phyloP scores from a whole-genome alignment of 2,888 invertebrate species.

The Muscina levida region DNA sequence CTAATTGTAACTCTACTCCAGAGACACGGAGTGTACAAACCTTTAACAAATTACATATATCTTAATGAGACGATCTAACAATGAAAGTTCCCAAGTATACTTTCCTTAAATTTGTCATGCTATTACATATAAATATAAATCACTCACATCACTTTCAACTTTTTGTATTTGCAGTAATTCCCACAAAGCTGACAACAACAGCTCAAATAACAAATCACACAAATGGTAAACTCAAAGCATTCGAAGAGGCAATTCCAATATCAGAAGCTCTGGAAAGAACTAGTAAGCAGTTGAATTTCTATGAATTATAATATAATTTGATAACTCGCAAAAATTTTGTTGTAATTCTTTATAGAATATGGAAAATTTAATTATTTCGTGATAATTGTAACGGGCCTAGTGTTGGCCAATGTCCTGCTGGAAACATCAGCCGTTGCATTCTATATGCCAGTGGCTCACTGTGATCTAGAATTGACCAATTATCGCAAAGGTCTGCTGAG shows the following conservation, averaged over 20 bases:
- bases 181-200: conserved; percentile 55
- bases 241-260: conserved; percentile 61
- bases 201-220: conserved; percentile 38
- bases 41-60: too few relatives aligned
- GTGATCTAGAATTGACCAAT: conserved; percentile 78
- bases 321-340: neutral
- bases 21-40: too few relatives aligned
- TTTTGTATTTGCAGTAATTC: conserved; percentile 57
- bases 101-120: conserved; percentile 30
- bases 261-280: conserved; percentile 67
- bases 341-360: conserved; percentile 77
- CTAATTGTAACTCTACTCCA: too few relatives aligned
- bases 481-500: conserved; percentile 79
- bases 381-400: conserved; percentile 80
- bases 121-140: neutral
- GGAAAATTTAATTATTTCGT: conserved; percentile 81
- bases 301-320: conserved; percentile 2
- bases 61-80: too few relatives aligned
- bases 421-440: conserved; percentile 81
- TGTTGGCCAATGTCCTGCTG: conserved; percentile 80
- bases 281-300: conserved; percentile 60
- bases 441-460: conserved; percentile 81
- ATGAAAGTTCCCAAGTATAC: too few relatives aligned
- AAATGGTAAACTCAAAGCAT: conserved; percentile 55
- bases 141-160: conserved; percentile 7